Conservation (phyloP, 37 sponge, comb jelly and placozoan genomes). For the Aphrocallistes beatrix region DNA sequence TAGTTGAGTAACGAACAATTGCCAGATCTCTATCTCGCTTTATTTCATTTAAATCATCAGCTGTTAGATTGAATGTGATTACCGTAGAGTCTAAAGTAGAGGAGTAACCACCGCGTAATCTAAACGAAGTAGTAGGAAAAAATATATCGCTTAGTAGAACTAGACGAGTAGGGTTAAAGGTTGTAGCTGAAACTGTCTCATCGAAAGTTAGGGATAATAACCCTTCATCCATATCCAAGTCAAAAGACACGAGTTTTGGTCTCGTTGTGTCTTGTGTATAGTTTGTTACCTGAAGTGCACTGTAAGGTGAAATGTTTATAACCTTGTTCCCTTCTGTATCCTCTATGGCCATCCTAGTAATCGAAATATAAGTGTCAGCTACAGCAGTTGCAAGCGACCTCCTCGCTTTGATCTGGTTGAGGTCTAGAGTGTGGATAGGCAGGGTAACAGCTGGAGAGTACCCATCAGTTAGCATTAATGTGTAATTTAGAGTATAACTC, state of each 20-base stretch:
- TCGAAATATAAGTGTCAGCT: conserved; percentile 43
- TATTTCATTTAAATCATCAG: conserved; percentile 58
- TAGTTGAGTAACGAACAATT: conserved; percentile 42
- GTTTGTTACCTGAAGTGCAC: conserved; percentile 28
- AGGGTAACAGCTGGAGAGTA: conserved; percentile 38
- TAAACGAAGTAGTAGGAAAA: conserved; percentile 23
- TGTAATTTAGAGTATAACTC: conserved; percentile 34
- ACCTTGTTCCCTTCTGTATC: conserved; percentile 70
- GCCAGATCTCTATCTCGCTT: conserved; percentile 40
- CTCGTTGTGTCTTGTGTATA: conserved; percentile 36
- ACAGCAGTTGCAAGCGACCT: conserved; percentile 39
- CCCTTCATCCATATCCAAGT: conserved; percentile 61
- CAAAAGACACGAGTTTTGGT: conserved; percentile 42
- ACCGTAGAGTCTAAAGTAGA: conserved; percentile 45
- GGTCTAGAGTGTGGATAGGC: conserved; percentile 34
- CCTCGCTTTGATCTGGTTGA: conserved; percentile 59
- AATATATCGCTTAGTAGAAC: background rate
- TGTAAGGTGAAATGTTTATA: conserved; percentile 22
- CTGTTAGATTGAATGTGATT: conserved; percentile 37
- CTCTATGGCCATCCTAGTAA: conserved; percentile 37
- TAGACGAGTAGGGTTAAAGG: conserved; percentile 20
- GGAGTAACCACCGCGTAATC: conserved; percentile 32
- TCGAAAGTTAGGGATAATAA: conserved; percentile 47
- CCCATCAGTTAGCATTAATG: conserved; percentile 43
- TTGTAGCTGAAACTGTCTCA: conserved; percentile 60